Percentiles rank a stretch among this genome's conserved stretches.
phyloP scores from a whole-genome alignment of 2,888 invertebrate species.

The Prionchulus punctatus region DNA sequence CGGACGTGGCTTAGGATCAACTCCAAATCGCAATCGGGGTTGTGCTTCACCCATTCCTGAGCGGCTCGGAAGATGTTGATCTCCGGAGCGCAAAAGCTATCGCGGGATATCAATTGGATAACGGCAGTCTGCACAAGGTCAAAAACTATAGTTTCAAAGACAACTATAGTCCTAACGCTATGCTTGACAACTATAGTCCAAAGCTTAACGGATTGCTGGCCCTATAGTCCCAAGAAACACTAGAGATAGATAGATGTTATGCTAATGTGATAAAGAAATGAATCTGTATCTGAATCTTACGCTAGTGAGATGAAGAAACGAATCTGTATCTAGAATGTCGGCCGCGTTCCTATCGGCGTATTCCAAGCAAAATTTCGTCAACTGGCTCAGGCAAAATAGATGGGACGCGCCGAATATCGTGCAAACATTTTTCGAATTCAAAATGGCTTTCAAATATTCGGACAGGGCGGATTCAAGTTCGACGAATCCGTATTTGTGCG shows the following conservation, averaged over 20 bases:
- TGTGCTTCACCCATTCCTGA: conserved; percentile 64
- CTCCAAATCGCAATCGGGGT: conserved; percentile 38
- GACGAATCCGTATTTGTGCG: conserved; percentile 85
- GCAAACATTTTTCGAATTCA: conserved; percentile 75
- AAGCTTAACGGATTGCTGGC: too few species aligned
- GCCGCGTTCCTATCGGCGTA: conserved; percentile 77
- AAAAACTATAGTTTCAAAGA: neutral
- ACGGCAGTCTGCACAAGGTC: conserved; percentile 48
- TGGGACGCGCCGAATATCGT: conserved; percentile 82
- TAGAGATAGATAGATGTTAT: too few species aligned
- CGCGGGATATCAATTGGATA: conserved; percentile 64
- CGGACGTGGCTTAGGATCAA: conserved; percentile 41
- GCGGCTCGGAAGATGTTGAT: conserved; percentile 84
- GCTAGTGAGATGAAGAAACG: conserved; percentile 64
- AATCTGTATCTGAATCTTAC: too few species aligned
- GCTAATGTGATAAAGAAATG: too few species aligned
- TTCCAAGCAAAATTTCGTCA: conserved; percentile 60
- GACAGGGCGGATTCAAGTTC: conserved; percentile 80
- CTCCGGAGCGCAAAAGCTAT: conserved; percentile 91
- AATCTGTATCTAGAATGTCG: conserved; percentile 64
- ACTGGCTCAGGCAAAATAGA: conserved; percentile 45
- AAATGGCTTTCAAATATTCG: conserved; percentile 70
- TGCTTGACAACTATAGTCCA: too few species aligned
- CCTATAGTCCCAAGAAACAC: too few species aligned
- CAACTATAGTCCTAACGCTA: too few species aligned